Percentiles rank a stretch among this genome's conserved stretches.
Evolutionary conservation across 2,113 vertebrate species (phyloP).

Genomic region (Cynocephalus volans): DNA sequence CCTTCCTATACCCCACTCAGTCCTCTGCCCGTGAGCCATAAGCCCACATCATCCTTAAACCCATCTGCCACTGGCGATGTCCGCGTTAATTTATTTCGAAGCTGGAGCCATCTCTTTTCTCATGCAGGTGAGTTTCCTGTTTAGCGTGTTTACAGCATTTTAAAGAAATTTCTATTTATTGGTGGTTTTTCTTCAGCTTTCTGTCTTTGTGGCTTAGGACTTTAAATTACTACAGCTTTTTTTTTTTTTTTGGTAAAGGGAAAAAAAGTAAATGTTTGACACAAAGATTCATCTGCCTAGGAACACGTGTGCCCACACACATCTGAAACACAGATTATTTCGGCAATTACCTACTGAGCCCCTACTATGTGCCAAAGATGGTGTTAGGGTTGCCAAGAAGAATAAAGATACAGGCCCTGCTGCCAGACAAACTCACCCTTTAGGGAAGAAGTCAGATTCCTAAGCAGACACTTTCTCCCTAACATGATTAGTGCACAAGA

Average conservation of each 20-base stretch:
- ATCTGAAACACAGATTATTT: not conserved
- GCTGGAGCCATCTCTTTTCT: not conserved
- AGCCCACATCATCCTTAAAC: not conserved
- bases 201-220: not conserved
- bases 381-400: not conserved
- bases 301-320: not conserved
- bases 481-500: not conserved
- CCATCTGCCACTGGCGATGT: not conserved
- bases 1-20: not conserved
- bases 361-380: not conserved
- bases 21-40: not conserved
- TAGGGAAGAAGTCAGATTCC: not conserved
- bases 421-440: not conserved
- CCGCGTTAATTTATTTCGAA: not conserved
- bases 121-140: not conserved
- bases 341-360: not conserved
- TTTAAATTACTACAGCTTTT: slow-evolving; percentile 21
- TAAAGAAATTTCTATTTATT: not conserved
- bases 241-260: slow-evolving; percentile 22
- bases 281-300: not conserved
- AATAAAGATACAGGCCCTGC: not conserved
- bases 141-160: not conserved
- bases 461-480: not conserved
- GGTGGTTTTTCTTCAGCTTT: not conserved
- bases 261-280: not conserved